Base-by-base conservation (phyloP, 2,888 invertebrate species). In the Hirtodrosophila cameraria region DNA sequence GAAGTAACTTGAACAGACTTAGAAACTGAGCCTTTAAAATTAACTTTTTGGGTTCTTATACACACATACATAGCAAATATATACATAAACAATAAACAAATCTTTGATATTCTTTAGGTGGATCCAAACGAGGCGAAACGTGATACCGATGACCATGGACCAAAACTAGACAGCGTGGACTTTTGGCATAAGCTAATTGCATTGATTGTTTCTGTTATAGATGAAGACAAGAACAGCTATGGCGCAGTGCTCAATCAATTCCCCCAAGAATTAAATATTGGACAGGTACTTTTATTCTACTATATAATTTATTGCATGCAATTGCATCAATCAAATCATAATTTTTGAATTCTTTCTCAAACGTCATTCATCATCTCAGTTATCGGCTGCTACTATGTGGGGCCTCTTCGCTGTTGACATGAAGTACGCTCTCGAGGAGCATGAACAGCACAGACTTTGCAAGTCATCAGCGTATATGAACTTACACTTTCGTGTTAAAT, bases 381-480 rank as follows among this genome's bases (percentile, higher is more conserved):
- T 99, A 49, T 99, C 99, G 50, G 99, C 99, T 27, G 96, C 97
- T 20, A 98, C 98, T 7, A 97, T 99, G 95, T 99, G 99, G 99
- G 95, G 96, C 27, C 92, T 97, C 43, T 99, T 99, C 90, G 98
- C 98, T 20, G 96, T 97, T 30, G 97, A 97, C 90, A 97, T 99
- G 94, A 98, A 99, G 90, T 97, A 98, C 89, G 99, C 99, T 7
- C 92, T 99, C 52, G 98, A 99, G 91, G 99, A 99, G 89, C 99
- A 99, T 89, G 99, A 99, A 91, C 97, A 97, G 88, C 96, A 97
- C 89, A 93, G 98, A 35, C 93, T 97, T 18, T 99, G 99, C 93
- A 98, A 98, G 92, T 98, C 98, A 78, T 98, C 99, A 52, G 98
- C 97, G 49, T 99, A 99, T 90, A 99, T 99, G 99, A 99, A 99